Percentiles rank a stretch among this genome's conserved stretches.
phyloP scores from a whole-genome alignment of 2,888 invertebrate genomes.

The Mesorhabditis sp. region DNA sequence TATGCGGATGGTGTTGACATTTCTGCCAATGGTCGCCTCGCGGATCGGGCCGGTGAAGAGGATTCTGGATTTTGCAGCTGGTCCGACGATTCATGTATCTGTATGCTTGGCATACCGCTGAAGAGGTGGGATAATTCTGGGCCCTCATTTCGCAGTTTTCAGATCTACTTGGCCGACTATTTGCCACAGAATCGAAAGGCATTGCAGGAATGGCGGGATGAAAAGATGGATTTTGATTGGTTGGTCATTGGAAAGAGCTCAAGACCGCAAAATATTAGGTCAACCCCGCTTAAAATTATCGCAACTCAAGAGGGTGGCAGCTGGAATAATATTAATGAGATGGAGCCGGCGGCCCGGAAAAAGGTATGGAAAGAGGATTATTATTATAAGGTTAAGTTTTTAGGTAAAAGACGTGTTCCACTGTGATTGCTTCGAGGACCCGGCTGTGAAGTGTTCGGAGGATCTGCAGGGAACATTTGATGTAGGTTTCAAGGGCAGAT shows the following conservation, averaged over 20 bases:
- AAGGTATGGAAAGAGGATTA: background rate
- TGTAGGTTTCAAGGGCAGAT: conserved; percentile 14
- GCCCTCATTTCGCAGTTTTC: conserved; percentile 14
- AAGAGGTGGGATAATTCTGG: conserved; percentile 30
- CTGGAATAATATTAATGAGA: conserved; percentile 23
- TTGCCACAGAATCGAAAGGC: conserved; percentile 52
- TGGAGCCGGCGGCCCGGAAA: conserved; percentile 12
- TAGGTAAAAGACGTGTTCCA: conserved; percentile 41
- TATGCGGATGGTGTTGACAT: conserved; percentile 56
- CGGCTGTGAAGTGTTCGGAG: conserved; percentile 36
- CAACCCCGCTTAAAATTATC: conserved; percentile 25
- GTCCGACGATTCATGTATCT: conserved; percentile 55
- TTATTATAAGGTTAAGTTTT: background rate
- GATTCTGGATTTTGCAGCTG: conserved; percentile 38
- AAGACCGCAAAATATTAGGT: background rate
- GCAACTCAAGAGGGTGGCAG: conserved; percentile 36
- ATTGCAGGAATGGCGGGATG: conserved; percentile 38
- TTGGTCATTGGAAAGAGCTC: conserved; percentile 2
- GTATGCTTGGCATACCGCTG: conserved; percentile 45
- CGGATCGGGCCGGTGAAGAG: conserved; percentile 32
- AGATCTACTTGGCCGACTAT: conserved; percentile 54
- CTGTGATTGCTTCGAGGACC: conserved; percentile 47
- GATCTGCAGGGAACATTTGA: conserved; percentile 37
- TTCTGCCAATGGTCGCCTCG: conserved; percentile 49
- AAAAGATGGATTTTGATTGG: conserved; percentile 46